Evolutionary conservation across 1,140 invertebrate species (phyloP).

Genomic region (Penaeus vannamei): DNA sequence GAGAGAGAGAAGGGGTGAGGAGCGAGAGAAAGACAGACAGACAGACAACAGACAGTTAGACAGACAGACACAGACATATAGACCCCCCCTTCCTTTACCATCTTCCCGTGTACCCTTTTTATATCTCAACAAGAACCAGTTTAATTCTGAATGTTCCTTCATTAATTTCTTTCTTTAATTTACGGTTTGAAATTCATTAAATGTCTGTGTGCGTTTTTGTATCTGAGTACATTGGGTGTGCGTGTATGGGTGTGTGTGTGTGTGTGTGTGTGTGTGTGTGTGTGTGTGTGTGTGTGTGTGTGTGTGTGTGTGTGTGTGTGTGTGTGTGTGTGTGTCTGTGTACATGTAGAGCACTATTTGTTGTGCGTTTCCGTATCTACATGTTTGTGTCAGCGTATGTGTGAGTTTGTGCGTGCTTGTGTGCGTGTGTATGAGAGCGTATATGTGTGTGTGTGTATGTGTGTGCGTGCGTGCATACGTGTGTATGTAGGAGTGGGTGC

Average conservation of each 20-base stretch:
- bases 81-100: neutral
- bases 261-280: no score
- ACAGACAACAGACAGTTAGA: neutral
- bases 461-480: neutral
- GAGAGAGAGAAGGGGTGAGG: neutral
- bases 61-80: neutral
- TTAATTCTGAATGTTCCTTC: no score
- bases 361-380: no score
- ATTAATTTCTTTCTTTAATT: neutral
- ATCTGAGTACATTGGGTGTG: no score
- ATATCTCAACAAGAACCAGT: no score
- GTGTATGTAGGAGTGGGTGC: neutral
- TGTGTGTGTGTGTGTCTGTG: no score
- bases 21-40: neutral
- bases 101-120: neutral
- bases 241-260: no score
- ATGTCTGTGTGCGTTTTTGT: no score
- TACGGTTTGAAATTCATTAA: neutral
- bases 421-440: neutral
- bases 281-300: no score
- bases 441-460: constrained; percentile 10
- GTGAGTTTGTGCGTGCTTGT: neutral
- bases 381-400: no score
- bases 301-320: no score
- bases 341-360: no score